phyloP scores from a whole-genome alignment of 2,888 invertebrate genomes.

The Hirudinaria manillensis region DNA sequence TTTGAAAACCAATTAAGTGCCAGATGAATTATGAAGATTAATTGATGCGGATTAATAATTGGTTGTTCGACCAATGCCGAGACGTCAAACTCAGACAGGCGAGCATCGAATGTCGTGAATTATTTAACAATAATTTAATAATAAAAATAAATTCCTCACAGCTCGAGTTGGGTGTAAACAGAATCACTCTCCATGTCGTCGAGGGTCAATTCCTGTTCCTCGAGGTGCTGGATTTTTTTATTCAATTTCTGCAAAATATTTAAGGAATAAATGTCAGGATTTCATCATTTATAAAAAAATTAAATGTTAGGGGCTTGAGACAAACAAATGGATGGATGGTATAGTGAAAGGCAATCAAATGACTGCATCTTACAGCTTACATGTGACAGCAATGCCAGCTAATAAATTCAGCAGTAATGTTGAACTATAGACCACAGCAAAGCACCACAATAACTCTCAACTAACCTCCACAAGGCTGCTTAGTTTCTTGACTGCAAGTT shows the following conservation, averaged over 20 bases:
- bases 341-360: no score
- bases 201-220: constrained; percentile 18
- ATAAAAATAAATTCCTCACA: constrained; percentile 2
- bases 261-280: not conserved
- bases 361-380: no score
- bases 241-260: constrained; percentile 1
- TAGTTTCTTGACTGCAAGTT: not conserved
- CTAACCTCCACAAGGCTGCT: constrained; percentile 12
- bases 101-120: not conserved
- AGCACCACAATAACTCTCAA: not conserved
- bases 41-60: no score
- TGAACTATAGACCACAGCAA: not conserved
- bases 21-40: no score
- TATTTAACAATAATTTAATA: not conserved
- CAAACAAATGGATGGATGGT: not conserved
- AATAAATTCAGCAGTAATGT: not conserved
- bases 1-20: no score
- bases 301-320: not conserved
- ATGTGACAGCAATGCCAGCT: not conserved
- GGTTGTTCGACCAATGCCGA: not conserved
- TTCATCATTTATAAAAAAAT: not conserved
- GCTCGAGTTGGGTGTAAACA: constrained; percentile 18
- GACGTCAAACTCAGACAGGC: not conserved
- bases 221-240: constrained; percentile 5
- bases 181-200: constrained; percentile 24